Evolutionary conservation across 2,797 vertebrate species (phyloP), one percentile per base, ranked within the genome.

Genomic region (Acanthornis magna): DNA sequence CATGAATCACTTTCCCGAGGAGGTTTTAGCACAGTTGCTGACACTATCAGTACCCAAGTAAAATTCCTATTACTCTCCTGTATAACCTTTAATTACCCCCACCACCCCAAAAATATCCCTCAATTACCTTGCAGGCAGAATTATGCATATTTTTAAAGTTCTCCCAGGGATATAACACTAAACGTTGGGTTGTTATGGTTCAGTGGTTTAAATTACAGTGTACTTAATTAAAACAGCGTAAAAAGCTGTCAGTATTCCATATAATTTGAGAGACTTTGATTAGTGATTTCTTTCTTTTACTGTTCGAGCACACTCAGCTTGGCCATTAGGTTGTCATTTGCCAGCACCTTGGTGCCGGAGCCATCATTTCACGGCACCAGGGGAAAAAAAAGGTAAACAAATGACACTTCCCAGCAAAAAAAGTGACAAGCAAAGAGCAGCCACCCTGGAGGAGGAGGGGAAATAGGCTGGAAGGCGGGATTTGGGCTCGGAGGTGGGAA

Each of bases 151-250:
- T 96, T 97, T 96, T 88, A 96, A 97, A 96, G 85, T 96, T 96
- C 97, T 97, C 94, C 89, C 95, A 98, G 96, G 89, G 94, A 96
- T 97, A 97, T 88, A 96, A 97, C 93, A 82, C 92, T 97, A 98
- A 97, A 93, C 92, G 82, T 95, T 93, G 94, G 90, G 96, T 95
- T 96, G 81, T 95, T 97, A 92, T 95, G 91, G 93, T 97, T 97
- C 95, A 95, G 29, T 95, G 96, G 75, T 93, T 98, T 97, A 96
- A 96, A 97, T 97, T 97, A 97, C 80, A 96, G 91, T 95, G 89
- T 89, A 93, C 87, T 97, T 97, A 96, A 97, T 97, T 98, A 97
- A 97, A 98, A 96, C 92, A 93, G 86, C 92, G 88, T 97, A 95
- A 96, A 96, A 98, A 96, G 63, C 95, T 97, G 97, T 97, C 96